These are phyloP conservation scores for Achroia grisella DNA, from an alignment of 1,140 invertebrate genomes.

Conservation along the genomic window DNA sequence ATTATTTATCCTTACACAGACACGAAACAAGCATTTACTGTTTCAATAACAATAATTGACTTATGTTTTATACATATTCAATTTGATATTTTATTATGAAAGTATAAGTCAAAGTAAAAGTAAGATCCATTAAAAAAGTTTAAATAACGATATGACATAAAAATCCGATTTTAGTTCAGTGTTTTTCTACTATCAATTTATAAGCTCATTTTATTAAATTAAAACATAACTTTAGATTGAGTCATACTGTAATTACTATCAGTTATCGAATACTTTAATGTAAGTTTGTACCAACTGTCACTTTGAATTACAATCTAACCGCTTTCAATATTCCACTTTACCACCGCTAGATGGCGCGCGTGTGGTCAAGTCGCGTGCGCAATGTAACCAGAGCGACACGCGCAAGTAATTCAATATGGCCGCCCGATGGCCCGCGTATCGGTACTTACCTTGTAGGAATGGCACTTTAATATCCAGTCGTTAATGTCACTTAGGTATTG, in stretches of 20 bases:
- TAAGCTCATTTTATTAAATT: no score
- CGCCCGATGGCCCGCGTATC: conserved; percentile 54
- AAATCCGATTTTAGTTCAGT: no score
- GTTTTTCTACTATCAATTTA: no score
- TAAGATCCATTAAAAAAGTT: no score
- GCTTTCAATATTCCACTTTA: no score
- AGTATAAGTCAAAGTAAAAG: no score
- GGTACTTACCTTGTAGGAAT: conserved; percentile 55
- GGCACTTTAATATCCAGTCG: conserved; percentile 63
- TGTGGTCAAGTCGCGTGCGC: conserved; percentile 70
- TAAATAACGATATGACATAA: no score
- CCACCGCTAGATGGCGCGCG: conserved; percentile 51
- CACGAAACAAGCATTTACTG: conserved; percentile 20
- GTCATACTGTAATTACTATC: no score
- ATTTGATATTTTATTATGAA: no score
- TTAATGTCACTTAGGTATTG: conserved; percentile 66
- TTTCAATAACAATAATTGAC: conserved; percentile 18
- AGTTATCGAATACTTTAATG: no score
- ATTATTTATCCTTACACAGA: conserved; percentile 25
- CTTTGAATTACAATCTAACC: not conserved
- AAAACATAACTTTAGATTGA: no score
- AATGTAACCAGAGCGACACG: conserved; percentile 64
- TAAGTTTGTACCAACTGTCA: not conserved
- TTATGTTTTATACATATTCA: conserved; percentile 3
- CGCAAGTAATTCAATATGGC: conserved; percentile 69